Conservation (phyloP, 2,888 invertebrate genomes). For the Calliscelio sp. region DNA sequence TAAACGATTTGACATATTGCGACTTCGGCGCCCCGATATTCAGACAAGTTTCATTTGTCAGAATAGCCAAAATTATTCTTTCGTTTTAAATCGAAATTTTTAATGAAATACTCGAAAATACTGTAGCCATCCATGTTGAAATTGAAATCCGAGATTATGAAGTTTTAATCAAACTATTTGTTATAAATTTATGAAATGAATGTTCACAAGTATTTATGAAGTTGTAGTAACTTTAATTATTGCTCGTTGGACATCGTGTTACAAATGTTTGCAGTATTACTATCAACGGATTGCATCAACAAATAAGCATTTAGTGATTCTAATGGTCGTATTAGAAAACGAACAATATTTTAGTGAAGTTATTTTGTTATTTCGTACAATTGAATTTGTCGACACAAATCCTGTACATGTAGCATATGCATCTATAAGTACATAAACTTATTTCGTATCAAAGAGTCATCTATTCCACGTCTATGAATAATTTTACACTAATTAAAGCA, state of each 20-base stretch:
- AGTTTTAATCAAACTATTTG: too few relatives aligned
- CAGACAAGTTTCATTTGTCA: slow-evolving; percentile 47
- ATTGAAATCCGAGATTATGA: too few relatives aligned
- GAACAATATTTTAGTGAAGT: background rate
- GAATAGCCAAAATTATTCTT: slow-evolving; percentile 8
- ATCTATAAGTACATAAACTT: slow-evolving; percentile 23
- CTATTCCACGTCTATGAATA: slow-evolving; percentile 42
- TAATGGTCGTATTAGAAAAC: background rate
- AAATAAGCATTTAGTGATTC: background rate
- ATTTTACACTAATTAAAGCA: slow-evolving; percentile 39
- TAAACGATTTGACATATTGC: slow-evolving; percentile 48
- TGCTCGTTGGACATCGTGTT: background rate
- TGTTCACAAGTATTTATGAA: too few relatives aligned
- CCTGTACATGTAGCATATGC: background rate
- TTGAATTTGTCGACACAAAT: background rate
- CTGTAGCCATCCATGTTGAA: too few relatives aligned
- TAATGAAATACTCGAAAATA: too few relatives aligned
- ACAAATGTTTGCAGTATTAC: background rate
- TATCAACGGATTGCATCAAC: background rate
- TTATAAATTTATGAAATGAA: too few relatives aligned
- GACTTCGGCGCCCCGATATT: slow-evolving; percentile 19
- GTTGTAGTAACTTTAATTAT: too few relatives aligned
- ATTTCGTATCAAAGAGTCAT: slow-evolving; percentile 29
- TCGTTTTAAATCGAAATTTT: background rate
- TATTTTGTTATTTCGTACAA: background rate